Evolutionary conservation across 2,888 invertebrate genomes (phyloP), one percentile per base, ranked within the genome.

Genomic region (Meandrusa payeni): DNA sequence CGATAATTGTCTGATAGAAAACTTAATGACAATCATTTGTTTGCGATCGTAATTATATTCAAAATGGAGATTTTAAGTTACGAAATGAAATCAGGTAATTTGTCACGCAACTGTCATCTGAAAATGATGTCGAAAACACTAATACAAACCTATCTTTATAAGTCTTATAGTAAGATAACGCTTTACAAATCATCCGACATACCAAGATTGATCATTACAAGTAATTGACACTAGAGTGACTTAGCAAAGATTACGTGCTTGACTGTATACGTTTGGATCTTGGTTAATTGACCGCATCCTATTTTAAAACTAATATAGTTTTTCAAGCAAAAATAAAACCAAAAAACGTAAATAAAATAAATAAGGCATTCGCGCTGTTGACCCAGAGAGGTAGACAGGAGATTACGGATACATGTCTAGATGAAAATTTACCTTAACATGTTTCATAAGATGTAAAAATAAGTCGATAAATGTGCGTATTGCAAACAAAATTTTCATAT

Each of bases 1-100:
- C 59, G 63, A 63, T 75, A 67, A 71, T 77, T 70, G 65, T 66
- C 64, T 64, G 68, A 76, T 71, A 69, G 50, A 52, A 55, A 61
- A 65, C 46, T 46, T 41, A 48, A 45, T 46, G 41, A 50, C 49
- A 40, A 46, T 46, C 34, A 31, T 39, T 31, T 31, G 39, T 42
- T 27, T 24, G 27, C 26, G 20, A 31, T 38, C 27, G 43, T 26
- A 32, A 43, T 43, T 32, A 26, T 19, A 26, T 11, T 11, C 17
- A 2, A 13, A 10, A 13, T 3, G 11, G 1, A 23, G 13, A 13
- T 2, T 9, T 19, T 20, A 2, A 5, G 19, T 27, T 26, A 7
- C 27, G 19, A 13, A 19, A 27, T 27, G 1, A 5, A 27, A 11
- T n/a, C 19, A 37, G 26, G 27, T 20, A 27, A 37, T 23, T 31